Evolutionary conservation across 2,797 vertebrate genomes (phyloP), one percentile per base, ranked within the genome.

Genomic region (Tapera naevia): DNA sequence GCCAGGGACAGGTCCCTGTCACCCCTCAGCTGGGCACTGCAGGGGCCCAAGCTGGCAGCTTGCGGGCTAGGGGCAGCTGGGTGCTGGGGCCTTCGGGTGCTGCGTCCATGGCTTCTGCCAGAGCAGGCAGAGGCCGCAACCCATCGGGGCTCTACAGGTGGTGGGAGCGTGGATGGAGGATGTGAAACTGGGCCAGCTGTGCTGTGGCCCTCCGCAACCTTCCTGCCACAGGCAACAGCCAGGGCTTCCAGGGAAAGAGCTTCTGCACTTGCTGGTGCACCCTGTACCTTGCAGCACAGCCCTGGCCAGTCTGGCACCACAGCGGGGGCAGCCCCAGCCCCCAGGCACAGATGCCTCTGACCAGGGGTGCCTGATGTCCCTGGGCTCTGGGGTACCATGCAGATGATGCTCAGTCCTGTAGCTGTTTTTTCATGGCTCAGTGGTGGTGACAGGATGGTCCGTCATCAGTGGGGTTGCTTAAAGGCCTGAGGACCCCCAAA

Each of bases 11-110:
- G 24, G 18, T 18, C 43, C n/a, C 35, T 3, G 48, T 28, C 1
- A 2, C 17, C 58, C 61, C n/a, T 24, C 0, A 0, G 58, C 48
- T 2, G 7, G 17, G 54, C 16, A n/a, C 48, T 32, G 56, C 2
- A 0, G 0, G 3, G 46, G 46, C 28, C 35, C 1, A 2, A 5
- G 61, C 19, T 18, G 32, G 45, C 27, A 15, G 43, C 33, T 35
- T 2, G 1, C 1, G 1, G 43, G n/a, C 10, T 1, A 3, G 67
- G 27, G 19, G 19, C 27, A n/a, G 45, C 10, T 1, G 14, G 43
- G 62, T 3, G 3, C 15, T 4, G 66, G 1, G 1, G 53, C 24
- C 24, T 2, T 13, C 1, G 11, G 37, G 39, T 15, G 30, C 35
- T 35, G 84, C 46, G 11, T 48, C 1, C 0, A 5, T 1, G 8